Conservation (phyloP, 2,113 vertebrate genomes). For the Oriolus oriolus region DNA sequence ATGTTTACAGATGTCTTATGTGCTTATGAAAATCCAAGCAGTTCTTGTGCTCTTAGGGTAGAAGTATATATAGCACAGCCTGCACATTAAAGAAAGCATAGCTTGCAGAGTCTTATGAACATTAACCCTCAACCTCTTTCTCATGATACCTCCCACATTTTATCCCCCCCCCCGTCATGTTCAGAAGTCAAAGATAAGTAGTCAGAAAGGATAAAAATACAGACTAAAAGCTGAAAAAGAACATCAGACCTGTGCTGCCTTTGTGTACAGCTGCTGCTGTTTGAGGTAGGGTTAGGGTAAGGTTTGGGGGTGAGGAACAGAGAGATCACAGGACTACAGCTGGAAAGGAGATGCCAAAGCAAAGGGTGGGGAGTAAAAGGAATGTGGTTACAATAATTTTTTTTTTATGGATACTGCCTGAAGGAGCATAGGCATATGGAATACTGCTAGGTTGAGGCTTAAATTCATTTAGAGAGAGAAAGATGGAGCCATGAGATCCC, state of each 20-base stretch:
- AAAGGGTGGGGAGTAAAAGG: not conserved
- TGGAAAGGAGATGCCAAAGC: not conserved
- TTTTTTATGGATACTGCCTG: not conserved
- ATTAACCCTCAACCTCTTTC: not conserved
- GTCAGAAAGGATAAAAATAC: not conserved
- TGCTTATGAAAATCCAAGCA: slow-evolving; percentile 12
- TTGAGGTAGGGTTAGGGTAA: not conserved
- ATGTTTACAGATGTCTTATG: slow-evolving; percentile 31
- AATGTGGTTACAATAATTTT: not conserved
- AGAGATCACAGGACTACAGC: not conserved
- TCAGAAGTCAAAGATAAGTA: slow-evolving; percentile 9
- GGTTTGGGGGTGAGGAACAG: not conserved
- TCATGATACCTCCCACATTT: not conserved
- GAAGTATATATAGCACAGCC: not conserved
- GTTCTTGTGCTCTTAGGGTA: not conserved
- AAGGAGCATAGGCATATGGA: not conserved
- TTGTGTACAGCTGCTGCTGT: not conserved
- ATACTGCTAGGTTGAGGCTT: not conserved
- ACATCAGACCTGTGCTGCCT: not conserved
- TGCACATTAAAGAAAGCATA: not conserved
- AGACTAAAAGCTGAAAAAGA: slow-evolving; percentile 23
- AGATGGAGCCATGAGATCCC: not conserved
- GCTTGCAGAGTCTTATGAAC: not conserved
- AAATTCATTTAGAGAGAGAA: not conserved
- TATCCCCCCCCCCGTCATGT: not conserved